These are phyloP conservation scores for Notolepis coatsorum DNA, from an alignment of 2,797 vertebrate species.

Conservation along the genomic window DNA sequence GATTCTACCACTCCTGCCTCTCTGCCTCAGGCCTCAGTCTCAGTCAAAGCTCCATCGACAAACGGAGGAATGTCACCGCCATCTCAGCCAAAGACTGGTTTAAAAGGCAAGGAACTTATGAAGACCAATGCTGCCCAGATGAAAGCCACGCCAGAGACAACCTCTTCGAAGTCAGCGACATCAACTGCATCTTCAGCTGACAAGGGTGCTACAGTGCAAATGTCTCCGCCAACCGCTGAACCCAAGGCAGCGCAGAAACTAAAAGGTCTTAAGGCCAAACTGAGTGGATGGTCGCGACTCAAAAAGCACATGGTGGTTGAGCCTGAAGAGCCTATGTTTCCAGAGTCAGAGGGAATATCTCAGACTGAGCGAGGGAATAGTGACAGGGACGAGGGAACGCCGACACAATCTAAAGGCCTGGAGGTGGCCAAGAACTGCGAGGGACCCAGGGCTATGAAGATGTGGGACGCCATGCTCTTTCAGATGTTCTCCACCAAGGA, in stretches of 20 bases:
- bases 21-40: slow-evolving; percentile 66
- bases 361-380: slow-evolving; percentile 30
- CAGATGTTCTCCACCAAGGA: slow-evolving; percentile 88
- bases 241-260: slow-evolving; percentile 62
- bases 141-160: slow-evolving; percentile 36
- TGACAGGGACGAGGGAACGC: background rate
- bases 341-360: slow-evolving; percentile 39
- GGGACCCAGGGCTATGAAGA: slow-evolving; percentile 81
- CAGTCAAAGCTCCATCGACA: slow-evolving; percentile 67
- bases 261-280: slow-evolving; percentile 74
- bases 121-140: slow-evolving; percentile 45
- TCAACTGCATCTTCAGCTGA: slow-evolving; percentile 77
- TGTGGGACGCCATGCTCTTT: slow-evolving; percentile 96
- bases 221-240: slow-evolving; percentile 27
- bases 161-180: slow-evolving; percentile 74
- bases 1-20: slow-evolving; percentile 67
- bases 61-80: slow-evolving; percentile 73
- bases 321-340: slow-evolving; percentile 75
- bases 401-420: slow-evolving; percentile 28
- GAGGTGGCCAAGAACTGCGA: slow-evolving; percentile 58
- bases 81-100: slow-evolving; percentile 77
- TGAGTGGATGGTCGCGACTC: slow-evolving; percentile 89
- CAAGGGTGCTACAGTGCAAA: slow-evolving; percentile 12
- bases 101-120: slow-evolving; percentile 59
- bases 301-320: slow-evolving; percentile 91